Base-by-base conservation (phyloP, 2,113 vertebrate species). In the Ailurus styani region DNA sequence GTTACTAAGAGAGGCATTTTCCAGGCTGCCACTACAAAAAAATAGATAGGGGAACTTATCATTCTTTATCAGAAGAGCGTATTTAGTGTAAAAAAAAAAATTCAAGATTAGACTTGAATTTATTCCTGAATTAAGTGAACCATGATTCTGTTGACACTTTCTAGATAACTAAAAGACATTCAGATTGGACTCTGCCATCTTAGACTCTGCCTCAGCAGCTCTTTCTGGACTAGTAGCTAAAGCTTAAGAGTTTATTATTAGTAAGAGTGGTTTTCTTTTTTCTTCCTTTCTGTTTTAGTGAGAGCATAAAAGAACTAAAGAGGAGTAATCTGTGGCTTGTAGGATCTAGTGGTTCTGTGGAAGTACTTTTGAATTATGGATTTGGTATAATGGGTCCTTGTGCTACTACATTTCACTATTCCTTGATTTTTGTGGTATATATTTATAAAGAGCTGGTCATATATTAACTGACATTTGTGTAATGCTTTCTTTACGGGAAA, bases 91-190 rank as follows among this genome's bases (percentile, higher is more conserved):
- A 50, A 72, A 60, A 52, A 55, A 54, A 47, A 93, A 57, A 9
- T 13, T 5, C 18, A 50, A 60, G 62, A 8, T 64, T 79, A 90
- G 94, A 31, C 37, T 45, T 60, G 62, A 82, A 66, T 17, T 91
- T 91, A 50, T 55, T 91, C 34, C 78, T 84, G 73, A 91, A 45
- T 60, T 97, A 73, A 64, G 66, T 88, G 90, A 83, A 66, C 88
- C 52, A 1, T 84, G 31, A 68, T 68, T 57, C 15, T 60, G 37
- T 34, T 42, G 25, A 82, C 70, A 57, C 34, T 68, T 87, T 52
- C 12, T 37, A 55, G 68, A 25, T 93, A 21, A 72, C 82, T 55
- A 40, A 64, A 86, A 89, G 81, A 64, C 37, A 66, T 62, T 79
- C 8, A 45, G n/a, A 5, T n/a, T 66, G 93, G 86, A 82, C 77